Conservation (phyloP, 2,113 vertebrate species). For the Pelodiscus sinensis region DNA sequence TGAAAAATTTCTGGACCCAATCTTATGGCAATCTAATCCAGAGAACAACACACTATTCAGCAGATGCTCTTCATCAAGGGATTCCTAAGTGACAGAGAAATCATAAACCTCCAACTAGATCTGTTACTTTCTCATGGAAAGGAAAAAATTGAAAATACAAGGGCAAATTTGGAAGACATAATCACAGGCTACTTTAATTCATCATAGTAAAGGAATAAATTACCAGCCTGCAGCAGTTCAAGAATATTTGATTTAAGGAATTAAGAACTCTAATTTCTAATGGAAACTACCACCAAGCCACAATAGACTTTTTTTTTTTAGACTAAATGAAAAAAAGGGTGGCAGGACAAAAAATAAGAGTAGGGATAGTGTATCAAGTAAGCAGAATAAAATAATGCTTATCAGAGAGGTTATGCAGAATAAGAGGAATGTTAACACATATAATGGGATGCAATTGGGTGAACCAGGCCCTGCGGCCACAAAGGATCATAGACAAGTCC, state of each 20-base stretch:
- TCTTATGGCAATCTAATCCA: not conserved
- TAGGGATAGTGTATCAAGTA: not conserved
- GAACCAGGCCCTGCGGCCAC: too few species aligned
- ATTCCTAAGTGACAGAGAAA: not conserved
- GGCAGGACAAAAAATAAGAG: too few species aligned
- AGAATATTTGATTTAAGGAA: not conserved
- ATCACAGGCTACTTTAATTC: not conserved
- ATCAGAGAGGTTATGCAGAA: too few species aligned
- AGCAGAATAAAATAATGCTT: not conserved
- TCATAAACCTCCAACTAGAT: not conserved
- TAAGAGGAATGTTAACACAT: not conserved
- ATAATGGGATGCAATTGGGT: not conserved
- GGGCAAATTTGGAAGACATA: not conserved
- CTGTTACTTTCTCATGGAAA: not conserved
- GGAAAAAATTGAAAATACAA: not conserved
- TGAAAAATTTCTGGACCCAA: too few species aligned
- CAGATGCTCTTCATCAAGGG: not conserved
- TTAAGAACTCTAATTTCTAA: not conserved
- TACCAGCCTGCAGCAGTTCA: rapidly evolving
- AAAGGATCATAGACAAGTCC: too few species aligned
- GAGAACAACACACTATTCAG: not conserved
- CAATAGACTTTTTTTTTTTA: not conserved
- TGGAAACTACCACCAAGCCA: too few species aligned
- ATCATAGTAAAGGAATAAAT: not conserved
- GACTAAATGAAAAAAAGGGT: not conserved